Evolutionary conservation across 2,888 invertebrate genomes (phyloP).

Genomic region (Phalangium opilio): DNA sequence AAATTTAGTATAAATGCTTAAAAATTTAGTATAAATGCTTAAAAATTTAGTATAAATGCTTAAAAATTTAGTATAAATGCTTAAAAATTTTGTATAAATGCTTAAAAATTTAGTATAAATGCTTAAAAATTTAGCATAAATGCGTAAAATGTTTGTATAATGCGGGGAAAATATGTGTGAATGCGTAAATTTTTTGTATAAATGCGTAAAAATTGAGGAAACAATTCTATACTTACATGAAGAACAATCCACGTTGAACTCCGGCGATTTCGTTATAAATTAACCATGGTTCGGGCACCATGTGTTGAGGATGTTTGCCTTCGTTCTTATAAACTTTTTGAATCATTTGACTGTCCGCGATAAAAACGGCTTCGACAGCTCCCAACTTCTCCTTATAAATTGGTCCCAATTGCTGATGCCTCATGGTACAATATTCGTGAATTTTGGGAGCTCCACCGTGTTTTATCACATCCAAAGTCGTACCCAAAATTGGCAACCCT

Average conservation of each 20-base stretch:
- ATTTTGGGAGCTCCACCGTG: slow-evolving; percentile 45
- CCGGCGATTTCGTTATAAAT: slow-evolving; percentile 60
- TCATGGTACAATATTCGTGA: slow-evolving; percentile 56
- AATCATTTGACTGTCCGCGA: slow-evolving; percentile 60
- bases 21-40: too few species aligned
- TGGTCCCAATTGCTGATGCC: slow-evolving; percentile 57
- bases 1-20: too few species aligned
- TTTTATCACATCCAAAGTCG: slow-evolving; percentile 34
- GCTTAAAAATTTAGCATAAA: too few species aligned
- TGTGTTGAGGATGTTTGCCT: slow-evolving; percentile 64
- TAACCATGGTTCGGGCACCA: slow-evolving; percentile 69
- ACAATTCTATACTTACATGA: slow-evolving; percentile 75
- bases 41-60: too few species aligned
- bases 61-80: too few species aligned
- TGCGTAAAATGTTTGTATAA: too few species aligned
- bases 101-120: too few species aligned
- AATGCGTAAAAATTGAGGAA: too few species aligned
- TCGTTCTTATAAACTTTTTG: slow-evolving; percentile 57
- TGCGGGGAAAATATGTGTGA: too few species aligned
- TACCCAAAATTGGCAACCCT: slow-evolving; percentile 37
- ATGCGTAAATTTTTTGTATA: too few species aligned
- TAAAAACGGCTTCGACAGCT: slow-evolving; percentile 54
- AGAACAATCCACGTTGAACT: slow-evolving; percentile 64
- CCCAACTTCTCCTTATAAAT: slow-evolving; percentile 65
- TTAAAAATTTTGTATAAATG: too few species aligned